A percentile compares a stretch with the other conserved stretches of the same genome.
Conservation (phyloP, 2,888 invertebrate genomes). For the Cheilosia urbana region DNA sequence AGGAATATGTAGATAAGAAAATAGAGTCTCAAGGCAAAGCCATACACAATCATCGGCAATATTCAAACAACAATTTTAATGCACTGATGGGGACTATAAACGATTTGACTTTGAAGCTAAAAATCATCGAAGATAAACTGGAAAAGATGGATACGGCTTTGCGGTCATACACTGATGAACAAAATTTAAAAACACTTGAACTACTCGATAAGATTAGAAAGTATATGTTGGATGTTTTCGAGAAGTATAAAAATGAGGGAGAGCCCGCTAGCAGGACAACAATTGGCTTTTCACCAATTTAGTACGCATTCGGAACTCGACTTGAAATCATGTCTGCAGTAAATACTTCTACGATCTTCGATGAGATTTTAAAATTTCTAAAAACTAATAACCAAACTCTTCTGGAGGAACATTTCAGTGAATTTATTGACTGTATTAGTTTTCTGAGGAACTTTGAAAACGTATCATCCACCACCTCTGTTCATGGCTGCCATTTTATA, state of each 20-base stretch:
- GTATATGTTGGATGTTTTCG: neutral
- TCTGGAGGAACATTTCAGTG: neutral
- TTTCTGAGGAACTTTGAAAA: constrained; percentile 4
- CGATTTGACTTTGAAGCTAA: neutral
- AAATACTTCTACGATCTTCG: neutral
- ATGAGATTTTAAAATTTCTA: constrained; percentile 8
- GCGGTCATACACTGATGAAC: neutral
- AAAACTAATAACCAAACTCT: neutral
- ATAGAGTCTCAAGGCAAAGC: no score
- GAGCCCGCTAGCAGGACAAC: no score
- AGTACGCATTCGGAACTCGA: neutral
- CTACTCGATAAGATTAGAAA: neutral
- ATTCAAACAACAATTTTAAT: neutral
- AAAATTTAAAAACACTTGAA: neutral
- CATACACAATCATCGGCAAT: neutral
- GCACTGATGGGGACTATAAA: neutral
- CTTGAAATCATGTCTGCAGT: neutral
- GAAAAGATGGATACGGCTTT: neutral
- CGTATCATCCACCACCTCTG: neutral
- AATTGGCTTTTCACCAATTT: neutral
- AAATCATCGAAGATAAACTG: neutral
- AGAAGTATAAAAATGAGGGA: neutral
- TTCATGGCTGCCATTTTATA: constrained; percentile 14
- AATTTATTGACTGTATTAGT: neutral
- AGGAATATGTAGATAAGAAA: no score